phyloP scores from a whole-genome alignment of 2,113 vertebrate genomes.

The Psophia crepitans region DNA sequence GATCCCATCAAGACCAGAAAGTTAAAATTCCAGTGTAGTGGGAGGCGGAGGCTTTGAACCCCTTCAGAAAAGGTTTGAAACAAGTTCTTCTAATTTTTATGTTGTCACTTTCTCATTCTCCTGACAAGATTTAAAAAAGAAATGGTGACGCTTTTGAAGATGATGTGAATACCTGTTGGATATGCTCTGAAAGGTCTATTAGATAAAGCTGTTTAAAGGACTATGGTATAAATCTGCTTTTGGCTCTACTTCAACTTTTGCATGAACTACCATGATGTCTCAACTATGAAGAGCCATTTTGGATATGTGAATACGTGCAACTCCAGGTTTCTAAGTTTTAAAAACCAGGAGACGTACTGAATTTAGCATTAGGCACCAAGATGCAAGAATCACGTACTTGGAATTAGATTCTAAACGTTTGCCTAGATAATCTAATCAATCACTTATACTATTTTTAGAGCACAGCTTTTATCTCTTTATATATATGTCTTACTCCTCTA shows the following conservation, averaged over 20 bases:
- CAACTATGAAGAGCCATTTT: not conserved
- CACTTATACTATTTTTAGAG: not conserved
- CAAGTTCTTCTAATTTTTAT: not conserved
- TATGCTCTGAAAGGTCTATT: not conserved
- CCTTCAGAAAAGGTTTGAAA: not conserved
- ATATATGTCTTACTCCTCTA: not conserved
- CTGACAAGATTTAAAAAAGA: not conserved
- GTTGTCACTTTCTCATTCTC: not conserved
- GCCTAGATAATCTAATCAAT: not conserved
- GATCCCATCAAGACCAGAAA: not conserved
- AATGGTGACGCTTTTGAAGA: not conserved
- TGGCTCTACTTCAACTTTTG: not conserved
- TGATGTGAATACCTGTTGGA: not conserved
- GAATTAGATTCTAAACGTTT: not conserved
- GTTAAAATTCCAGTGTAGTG: not conserved
- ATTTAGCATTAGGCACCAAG: not conserved
- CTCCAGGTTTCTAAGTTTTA: not conserved
- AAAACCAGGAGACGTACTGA: not conserved
- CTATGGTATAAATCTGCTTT: not conserved
- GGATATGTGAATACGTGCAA: not conserved
- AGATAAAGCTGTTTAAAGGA: not conserved
- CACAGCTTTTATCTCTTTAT: not conserved
- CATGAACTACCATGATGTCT: not conserved
- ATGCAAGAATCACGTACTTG: not conserved
- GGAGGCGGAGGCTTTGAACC: not conserved